Base-by-base conservation (phyloP, 1,140 invertebrate genomes). In the Cotesia glomerata region DNA sequence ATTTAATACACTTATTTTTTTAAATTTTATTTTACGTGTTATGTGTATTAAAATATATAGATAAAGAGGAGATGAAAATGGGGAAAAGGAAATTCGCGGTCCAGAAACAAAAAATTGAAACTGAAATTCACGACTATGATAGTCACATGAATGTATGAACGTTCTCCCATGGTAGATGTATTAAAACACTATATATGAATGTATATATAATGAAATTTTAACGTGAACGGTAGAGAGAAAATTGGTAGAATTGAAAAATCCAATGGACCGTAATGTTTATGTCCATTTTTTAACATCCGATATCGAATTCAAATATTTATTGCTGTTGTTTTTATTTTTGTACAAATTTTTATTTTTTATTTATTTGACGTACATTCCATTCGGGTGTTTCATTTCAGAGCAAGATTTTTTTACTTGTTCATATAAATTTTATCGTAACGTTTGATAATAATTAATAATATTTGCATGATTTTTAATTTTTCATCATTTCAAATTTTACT, bases 241-340 rank as follows among this genome's bases (percentile, higher is more conserved):
- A 69, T 69, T 59, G 56, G 14, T 54, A 59, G 52, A 69, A 69
- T 69, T 69, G 67, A 54, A 69, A 69, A 69, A 59, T 39, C 34
- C 67, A 59, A 69, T 69, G 67, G 39, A 69, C 56, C 66, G 34
- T 32, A 68, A 34, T 56, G 66, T 45, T 68, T 18, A 58, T 35
- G 34, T 62, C 59, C 35, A 36, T 16, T 13, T 35, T 62, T 32
- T 35, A 59, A 34, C 45, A 61, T 45, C 36, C 54, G 36, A 69
- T 61, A 62, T 14, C 59, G 26, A 26, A 62, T 62, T 62, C 13
- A n/a, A 62, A 62, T 62, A 62, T 62, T 62, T 11, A 62, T 69
- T 69, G 9, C 45, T 34, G 14, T n/a, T 56, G 35, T 68, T 45
- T 18, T 32, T 52, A 26, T 51, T 9, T 18, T 13, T 32, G 13